Base-by-base conservation (phyloP, 2,113 vertebrate genomes). In the Hylia prasina region DNA sequence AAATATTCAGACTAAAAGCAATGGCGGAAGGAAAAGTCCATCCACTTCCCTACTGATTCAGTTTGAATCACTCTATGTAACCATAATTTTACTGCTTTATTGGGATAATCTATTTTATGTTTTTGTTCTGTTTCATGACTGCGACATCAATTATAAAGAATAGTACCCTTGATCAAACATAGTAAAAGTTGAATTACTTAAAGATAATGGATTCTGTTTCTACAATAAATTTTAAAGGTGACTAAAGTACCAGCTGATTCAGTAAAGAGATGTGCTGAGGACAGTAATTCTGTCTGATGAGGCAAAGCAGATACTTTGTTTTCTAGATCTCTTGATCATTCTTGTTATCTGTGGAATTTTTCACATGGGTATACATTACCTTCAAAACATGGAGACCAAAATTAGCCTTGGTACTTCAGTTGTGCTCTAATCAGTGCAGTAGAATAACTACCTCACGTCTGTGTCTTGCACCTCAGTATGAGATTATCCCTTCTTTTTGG, bases 21-120 rank as follows among this genome's bases (percentile, higher is more conserved):
- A 13, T 19, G 15, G 10, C 75, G 64, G 70, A 80, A 81, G 50
- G 54, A 89, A 84, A 45, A 20, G 30, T 2, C 3, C 1, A 0
- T 79, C 45, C 23, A 23, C 50, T 24, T 75, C 56, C 42, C 20
- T 76, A 44, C 45, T 51, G 17, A 88, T 88, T 93, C 87, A 86
- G 15, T 89, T 70, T 93, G 79, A 87, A 90, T 91, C 30, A 86
- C 35, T 66, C 66, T n/a, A 27, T 35, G 31, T 51, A 77, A 73
- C 58, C 12, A 63, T 35, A 79, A 73, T 77, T 91, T 94, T 95
- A 96, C 47, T 90, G 71, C 48, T 95, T 96, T 94, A 96, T 87
- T 90, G 87, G 84, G 79, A 93, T 65, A 86, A 96, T 96, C 73
- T 97, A 7, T 88, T 94, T 96, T 91, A 85, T 83, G 63, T 86